Conservation (phyloP, 1,140 invertebrate species). For the Trissolcus basalis region DNA sequence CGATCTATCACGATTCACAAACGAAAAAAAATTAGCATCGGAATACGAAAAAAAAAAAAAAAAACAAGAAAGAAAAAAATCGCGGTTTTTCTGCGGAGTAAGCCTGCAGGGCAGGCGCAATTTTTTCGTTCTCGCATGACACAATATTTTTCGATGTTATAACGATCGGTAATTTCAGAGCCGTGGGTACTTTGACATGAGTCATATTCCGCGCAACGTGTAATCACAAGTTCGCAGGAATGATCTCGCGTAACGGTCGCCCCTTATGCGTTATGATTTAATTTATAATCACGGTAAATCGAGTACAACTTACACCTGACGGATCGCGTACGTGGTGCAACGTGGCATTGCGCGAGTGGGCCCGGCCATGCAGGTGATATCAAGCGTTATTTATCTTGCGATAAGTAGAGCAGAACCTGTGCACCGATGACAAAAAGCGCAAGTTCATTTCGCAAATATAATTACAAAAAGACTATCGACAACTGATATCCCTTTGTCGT, state of each 20-base stretch:
- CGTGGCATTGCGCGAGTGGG: slow-evolving; percentile 16
- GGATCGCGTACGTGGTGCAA: slow-evolving; percentile 20
- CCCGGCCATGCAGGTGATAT: slow-evolving; percentile 40
- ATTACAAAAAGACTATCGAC: slow-evolving; percentile 29
- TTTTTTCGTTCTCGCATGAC: slow-evolving; percentile 18
- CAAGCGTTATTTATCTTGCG: slow-evolving; percentile 49
- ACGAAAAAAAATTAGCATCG: no score
- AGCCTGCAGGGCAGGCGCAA: neutral
- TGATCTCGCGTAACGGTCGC: slow-evolving; percentile 17
- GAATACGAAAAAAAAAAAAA: neutral
- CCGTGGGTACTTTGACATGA: slow-evolving; percentile 12
- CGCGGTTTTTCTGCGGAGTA: slow-evolving; percentile 13
- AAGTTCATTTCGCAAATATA: slow-evolving; percentile 52
- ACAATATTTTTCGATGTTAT: slow-evolving; percentile 33
- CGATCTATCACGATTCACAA: no score
- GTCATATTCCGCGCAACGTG: slow-evolving; percentile 10
- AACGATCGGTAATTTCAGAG: slow-evolving; percentile 33
- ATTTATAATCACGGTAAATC: slow-evolving; percentile 28
- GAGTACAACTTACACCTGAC: slow-evolving; percentile 42
- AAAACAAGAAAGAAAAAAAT: slow-evolving; percentile 16
- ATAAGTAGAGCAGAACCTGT: slow-evolving; percentile 52
- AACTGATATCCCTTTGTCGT: slow-evolving; percentile 42
- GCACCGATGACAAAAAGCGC: slow-evolving; percentile 46
- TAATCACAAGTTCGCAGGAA: slow-evolving; percentile 26
- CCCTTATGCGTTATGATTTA: slow-evolving; percentile 41